Evolutionary conservation across 2,113 vertebrate genomes (phyloP).

Genomic region (Python bivittatus): DNA sequence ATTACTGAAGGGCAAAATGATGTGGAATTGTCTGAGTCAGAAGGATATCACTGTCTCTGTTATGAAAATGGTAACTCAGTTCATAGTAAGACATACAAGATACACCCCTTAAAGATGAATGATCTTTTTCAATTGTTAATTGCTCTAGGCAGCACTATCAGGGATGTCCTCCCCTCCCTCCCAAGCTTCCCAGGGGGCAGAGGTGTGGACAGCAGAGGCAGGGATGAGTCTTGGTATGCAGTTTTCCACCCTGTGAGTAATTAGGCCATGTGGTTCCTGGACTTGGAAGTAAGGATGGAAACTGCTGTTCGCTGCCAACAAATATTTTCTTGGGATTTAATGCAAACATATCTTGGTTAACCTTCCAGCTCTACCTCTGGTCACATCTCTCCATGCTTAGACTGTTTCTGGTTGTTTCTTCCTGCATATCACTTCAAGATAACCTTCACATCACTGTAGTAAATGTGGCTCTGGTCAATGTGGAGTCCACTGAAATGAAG

Average conservation of each 20-base stretch:
- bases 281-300: not conserved
- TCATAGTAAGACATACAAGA: not conserved
- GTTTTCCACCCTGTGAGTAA: not conserved
- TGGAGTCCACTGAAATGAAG: not conserved
- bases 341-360: not conserved
- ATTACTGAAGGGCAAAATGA: not conserved
- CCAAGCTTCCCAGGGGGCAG: not conserved
- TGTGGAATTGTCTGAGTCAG: not conserved
- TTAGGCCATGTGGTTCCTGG: not conserved
- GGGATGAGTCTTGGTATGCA: not conserved
- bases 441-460: not conserved
- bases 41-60: not conserved
- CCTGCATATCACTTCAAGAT: not conserved
- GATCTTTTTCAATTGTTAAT: not conserved
- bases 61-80: not conserved
- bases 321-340: not conserved
- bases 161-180: not conserved
- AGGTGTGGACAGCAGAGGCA: not conserved
- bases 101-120: not conserved
- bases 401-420: not conserved
- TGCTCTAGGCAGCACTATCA: not conserved
- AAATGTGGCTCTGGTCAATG: not conserved
- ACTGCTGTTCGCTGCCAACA: not conserved
- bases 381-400: not conserved
- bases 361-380: not conserved